phyloP scores from a whole-genome alignment of 2,113 vertebrate species.

The Morone chrysops region DNA sequence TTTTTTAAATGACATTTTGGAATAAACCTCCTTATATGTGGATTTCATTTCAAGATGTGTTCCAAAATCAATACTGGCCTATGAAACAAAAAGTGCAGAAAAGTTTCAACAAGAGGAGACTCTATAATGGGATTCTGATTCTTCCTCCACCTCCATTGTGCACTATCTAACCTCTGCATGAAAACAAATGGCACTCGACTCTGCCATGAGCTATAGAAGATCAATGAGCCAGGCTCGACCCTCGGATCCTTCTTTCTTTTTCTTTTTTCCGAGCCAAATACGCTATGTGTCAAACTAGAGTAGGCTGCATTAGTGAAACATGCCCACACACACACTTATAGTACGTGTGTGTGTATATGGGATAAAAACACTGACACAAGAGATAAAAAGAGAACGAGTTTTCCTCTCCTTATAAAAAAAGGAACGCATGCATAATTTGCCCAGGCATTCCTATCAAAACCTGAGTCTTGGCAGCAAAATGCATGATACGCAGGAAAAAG shows the following conservation, averaged over 20 bases:
- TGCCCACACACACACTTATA: background rate
- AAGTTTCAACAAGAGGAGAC: conserved; percentile 49
- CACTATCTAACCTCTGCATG: conserved; percentile 56
- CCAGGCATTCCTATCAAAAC: conserved; percentile 66
- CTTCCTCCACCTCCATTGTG: conserved; percentile 51
- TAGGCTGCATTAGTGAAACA: conserved; percentile 36
- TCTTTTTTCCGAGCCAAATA: conserved; percentile 24
- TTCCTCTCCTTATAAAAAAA: conserved; percentile 43
- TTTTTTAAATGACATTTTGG: conserved; percentile 8
- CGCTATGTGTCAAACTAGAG: conserved; percentile 26
- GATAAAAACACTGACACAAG: conserved; percentile 38
- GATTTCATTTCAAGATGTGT: background rate
- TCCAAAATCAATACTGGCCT: conserved; percentile 44
- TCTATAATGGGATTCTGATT: conserved; percentile 69
- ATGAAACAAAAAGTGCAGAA: conserved; percentile 35
- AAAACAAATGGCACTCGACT: conserved; percentile 65
- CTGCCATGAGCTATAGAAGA: conserved; percentile 46
- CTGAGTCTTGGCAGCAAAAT: conserved; percentile 63
- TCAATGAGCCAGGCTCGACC: conserved; percentile 58
- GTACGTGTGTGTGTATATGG: conserved; percentile 4
- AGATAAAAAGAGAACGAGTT: conserved; percentile 42
- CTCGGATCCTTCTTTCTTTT: conserved; percentile 12
- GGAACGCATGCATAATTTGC: conserved; percentile 63
- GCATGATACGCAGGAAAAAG: conserved; percentile 65
- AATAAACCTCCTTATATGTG: background rate